Conservation (phyloP, 2,797 vertebrate genomes). For the Limnodromus scolopaceus region DNA sequence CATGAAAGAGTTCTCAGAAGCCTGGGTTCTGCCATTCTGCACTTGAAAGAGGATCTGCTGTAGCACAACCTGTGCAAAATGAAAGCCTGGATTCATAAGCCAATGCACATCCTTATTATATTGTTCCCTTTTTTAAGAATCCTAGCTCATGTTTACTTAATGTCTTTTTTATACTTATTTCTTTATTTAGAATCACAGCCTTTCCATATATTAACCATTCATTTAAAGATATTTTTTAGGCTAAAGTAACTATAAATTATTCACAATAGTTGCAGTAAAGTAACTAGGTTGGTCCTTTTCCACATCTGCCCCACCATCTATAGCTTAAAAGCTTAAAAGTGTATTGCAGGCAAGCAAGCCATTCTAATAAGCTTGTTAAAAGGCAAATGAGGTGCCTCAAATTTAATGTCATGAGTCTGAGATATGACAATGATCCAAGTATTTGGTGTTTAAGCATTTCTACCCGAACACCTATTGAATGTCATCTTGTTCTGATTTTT, state of each 20-base stretch:
- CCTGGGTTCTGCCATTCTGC: not conserved
- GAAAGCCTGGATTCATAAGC: not conserved
- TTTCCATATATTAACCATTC: not conserved
- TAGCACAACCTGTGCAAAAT: not conserved
- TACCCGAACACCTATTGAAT: not conserved
- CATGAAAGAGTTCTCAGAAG: not conserved
- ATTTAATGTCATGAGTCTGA: not conserved
- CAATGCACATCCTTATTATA: not conserved
- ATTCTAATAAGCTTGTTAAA: not conserved
- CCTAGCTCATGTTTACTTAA: not conserved
- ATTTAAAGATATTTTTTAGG: not conserved
- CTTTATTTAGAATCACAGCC: not conserved
- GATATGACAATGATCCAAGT: not conserved
- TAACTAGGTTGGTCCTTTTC: not conserved
- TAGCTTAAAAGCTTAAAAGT: not conserved
- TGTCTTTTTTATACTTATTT: not conserved
- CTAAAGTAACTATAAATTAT: not conserved
- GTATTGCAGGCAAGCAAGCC: not conserved
- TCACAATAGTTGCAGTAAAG: not conserved
- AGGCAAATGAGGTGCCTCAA: not conserved
- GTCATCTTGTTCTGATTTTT: not conserved
- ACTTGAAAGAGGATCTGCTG: not conserved
- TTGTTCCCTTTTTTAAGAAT: not conserved
- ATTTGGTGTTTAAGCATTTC: not conserved
- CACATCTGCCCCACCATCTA: not conserved